Evolutionary conservation across 1,140 invertebrate species (phyloP).

Genomic region (Ceratosolen solmsi): DNA sequence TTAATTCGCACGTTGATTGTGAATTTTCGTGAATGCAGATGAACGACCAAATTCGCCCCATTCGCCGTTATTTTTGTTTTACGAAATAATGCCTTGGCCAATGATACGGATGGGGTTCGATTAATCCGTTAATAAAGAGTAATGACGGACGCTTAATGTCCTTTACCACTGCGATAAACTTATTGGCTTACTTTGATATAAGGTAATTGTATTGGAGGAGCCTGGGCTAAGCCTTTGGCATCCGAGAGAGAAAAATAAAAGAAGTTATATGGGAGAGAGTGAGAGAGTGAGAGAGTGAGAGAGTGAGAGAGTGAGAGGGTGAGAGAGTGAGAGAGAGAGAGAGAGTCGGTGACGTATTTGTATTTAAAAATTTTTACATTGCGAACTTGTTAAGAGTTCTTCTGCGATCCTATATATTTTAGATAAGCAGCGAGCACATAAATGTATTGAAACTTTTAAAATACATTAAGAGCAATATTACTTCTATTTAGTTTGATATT

Average conservation of each 20-base stretch:
- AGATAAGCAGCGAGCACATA: too few species aligned
- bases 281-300: neutral
- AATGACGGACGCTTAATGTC: neutral
- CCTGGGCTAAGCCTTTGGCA: neutral
- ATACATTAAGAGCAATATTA: too few species aligned
- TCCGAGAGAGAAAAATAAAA: neutral
- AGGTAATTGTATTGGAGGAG: neutral
- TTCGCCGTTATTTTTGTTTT: neutral
- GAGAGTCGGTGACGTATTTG: too few species aligned
- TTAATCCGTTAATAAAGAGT: constrained; percentile 25
- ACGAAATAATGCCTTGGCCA: neutral
- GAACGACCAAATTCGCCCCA: neutral
- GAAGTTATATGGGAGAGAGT: neutral
- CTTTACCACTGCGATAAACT: neutral
- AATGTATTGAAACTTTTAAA: too few species aligned
- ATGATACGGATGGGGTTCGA: constrained; percentile 14
- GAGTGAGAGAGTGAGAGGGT: too few species aligned
- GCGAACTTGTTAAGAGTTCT: too few species aligned
- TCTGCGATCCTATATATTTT: too few species aligned
- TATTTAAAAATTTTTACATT: too few species aligned
- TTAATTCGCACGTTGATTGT: constrained; percentile 40
- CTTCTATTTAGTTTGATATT: too few species aligned
- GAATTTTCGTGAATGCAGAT: constrained; percentile 28
- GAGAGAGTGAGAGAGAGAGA: too few species aligned
- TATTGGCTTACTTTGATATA: constrained; percentile 10